Conservation (phyloP, 1,140 invertebrate genomes). For the Habropoda laboriosa region DNA sequence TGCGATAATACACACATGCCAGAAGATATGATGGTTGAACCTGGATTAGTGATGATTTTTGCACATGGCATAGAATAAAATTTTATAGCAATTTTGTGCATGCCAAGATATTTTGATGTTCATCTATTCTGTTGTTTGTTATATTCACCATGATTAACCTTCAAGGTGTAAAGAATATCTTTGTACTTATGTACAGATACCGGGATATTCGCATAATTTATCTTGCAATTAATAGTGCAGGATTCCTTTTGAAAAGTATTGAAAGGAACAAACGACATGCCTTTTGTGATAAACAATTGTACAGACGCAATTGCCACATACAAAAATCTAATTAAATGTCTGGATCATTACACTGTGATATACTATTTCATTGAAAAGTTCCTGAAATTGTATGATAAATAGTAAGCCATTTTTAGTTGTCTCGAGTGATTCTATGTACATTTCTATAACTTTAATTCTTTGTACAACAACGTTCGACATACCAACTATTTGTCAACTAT, state of each 20-base stretch:
- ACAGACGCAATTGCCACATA: slow-evolving; percentile 58
- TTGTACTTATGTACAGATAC: slow-evolving; percentile 30
- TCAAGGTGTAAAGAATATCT: slow-evolving; percentile 32
- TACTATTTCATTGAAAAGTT: slow-evolving; percentile 61
- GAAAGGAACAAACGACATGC: slow-evolving; percentile 36
- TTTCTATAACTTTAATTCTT: slow-evolving; percentile 38
- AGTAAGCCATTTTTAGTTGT: slow-evolving; percentile 27
- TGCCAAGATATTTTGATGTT: slow-evolving; percentile 25
- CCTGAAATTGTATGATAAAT: slow-evolving; percentile 64
- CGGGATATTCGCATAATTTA: slow-evolving; percentile 32
- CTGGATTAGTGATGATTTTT: slow-evolving; percentile 99
- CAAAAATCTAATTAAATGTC: slow-evolving; percentile 58
- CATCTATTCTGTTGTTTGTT: slow-evolving; percentile 35
- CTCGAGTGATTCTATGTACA: slow-evolving; percentile 38
- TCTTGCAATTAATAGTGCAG: neutral
- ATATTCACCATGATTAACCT: slow-evolving; percentile 32
- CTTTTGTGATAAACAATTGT: slow-evolving; percentile 66
- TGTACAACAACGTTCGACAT: neutral
- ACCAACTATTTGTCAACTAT: slow-evolving; percentile 55
- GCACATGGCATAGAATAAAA: slow-evolving; percentile 96
- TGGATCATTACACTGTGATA: slow-evolving; percentile 68
- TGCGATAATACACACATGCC: slow-evolving; percentile 98
- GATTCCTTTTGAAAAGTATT: slow-evolving; percentile 39
- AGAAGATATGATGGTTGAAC: slow-evolving; percentile 97
- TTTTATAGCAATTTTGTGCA: neutral